These are phyloP conservation scores for Terebella lapidaria DNA, from an alignment of 2,888 invertebrate genomes.

Conservation along the genomic window DNA sequence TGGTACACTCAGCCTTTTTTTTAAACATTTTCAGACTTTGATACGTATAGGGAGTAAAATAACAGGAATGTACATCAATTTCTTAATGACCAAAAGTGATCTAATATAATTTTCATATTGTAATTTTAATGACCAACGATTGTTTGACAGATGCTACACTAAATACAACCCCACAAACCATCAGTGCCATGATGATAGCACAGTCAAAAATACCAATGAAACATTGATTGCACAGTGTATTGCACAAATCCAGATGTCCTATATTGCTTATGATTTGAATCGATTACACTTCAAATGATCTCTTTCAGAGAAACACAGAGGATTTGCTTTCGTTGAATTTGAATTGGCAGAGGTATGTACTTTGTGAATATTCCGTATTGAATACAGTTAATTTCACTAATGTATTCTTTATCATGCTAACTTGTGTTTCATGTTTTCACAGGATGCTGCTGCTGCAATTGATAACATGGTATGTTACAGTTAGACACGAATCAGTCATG, in stretches of 20 bases:
- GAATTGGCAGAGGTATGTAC: slow-evolving; percentile 74
- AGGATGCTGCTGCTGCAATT: slow-evolving; percentile 95
- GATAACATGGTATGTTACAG: slow-evolving; percentile 87
- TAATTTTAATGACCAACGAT: too few species aligned
- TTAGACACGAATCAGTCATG: too few species aligned
- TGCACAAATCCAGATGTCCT: not conserved
- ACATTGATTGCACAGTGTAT: not conserved
- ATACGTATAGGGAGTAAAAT: too few species aligned
- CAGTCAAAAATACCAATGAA: not conserved
- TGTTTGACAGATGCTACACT: too few species aligned
- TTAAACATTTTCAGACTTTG: too few species aligned
- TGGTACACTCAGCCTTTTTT: too few species aligned
- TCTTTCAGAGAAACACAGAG: slow-evolving; percentile 82
- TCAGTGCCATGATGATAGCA: too few species aligned
- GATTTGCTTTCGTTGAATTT: slow-evolving; percentile 98
- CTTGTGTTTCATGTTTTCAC: too few species aligned
- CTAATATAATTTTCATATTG: too few species aligned
- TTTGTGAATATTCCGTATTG: not conserved
- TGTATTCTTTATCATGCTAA: slow-evolving; percentile 11
- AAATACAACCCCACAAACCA: too few species aligned
- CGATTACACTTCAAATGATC: not conserved
- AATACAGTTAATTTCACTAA: not conserved
- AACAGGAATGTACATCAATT: too few species aligned
- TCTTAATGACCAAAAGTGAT: too few species aligned
- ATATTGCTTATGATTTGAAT: not conserved